Base-by-base conservation (phyloP, 2,113 vertebrate species). In the Agapornis roseicollis region DNA sequence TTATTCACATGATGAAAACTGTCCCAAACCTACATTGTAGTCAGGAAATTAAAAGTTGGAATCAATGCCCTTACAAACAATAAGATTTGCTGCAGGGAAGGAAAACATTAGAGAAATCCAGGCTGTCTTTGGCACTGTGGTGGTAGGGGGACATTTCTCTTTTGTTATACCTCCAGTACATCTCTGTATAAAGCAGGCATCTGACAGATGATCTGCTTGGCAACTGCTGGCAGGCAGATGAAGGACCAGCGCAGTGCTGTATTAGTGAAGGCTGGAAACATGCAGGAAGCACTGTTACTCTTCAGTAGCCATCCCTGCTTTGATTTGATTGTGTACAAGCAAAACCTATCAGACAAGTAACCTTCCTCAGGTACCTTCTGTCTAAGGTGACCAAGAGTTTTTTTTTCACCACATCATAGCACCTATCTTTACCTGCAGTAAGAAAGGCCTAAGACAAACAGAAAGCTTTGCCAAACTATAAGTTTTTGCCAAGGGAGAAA, bases 111-210 rank as follows among this genome's bases (percentile, higher is more conserved):
- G 37, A 63, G 33, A 69, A 81, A 50, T 18, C 9, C 69, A 72
- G 35, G 15, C 24, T 29, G 9, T 68, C 33, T 55, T 7, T 10
- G 17, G 29, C 39, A 35, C 15, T 11, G 33, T 0, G 0, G 20
- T 24, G 56, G 12, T 22, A 52, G 33, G 29, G 47, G 4, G 8
- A 19, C 31, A 29, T 46, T 81, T 66, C 41, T 8, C 41, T 78
- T 69, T 70, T 14, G 9, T 39, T 91, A 5, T 10, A n/a, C 33
- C 35, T 46, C 33, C 56, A 41, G 20, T 15, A 58, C 11, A 6
- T 0, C 0, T 9, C 44, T 31, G 35, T 24, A 18, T 49, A 56
- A 61, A 80, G 10, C 10, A 82, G 49, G 18, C 18, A 11, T n/a
- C 55, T 8, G 10, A 55, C 4, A 60, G 55, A 53, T 39, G 55